Evolutionary conservation across 2,797 vertebrate species (phyloP).

Genomic region (Salarias fasciatus): DNA sequence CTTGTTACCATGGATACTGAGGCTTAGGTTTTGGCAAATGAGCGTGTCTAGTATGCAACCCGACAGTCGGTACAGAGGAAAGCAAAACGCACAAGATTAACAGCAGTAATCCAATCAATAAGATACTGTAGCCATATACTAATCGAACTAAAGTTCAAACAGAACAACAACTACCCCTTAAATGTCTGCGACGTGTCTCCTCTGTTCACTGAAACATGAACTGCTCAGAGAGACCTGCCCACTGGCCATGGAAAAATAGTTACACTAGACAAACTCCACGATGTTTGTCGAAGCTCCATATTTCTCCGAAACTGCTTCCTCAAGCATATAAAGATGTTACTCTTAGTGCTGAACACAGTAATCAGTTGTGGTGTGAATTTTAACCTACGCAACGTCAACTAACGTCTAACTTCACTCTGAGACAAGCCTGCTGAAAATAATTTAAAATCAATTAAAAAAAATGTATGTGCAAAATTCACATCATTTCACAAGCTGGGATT

Average conservation of each 20-base stretch:
- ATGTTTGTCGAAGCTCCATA: slow-evolving; percentile 1
- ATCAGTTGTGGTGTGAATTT: slow-evolving; percentile 5
- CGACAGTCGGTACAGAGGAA: slow-evolving; percentile 18
- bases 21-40: slow-evolving; percentile 35
- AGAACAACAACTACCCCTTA: slow-evolving; percentile 10
- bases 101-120: no score
- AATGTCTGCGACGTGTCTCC: not conserved
- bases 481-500: slow-evolving; percentile 25
- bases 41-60: slow-evolving; percentile 33
- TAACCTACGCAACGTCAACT: slow-evolving; percentile 29
- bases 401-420: slow-evolving; percentile 17
- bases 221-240: not conserved
- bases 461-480: slow-evolving; percentile 57
- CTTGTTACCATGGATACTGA: slow-evolving; percentile 71
- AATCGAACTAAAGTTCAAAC: not conserved
- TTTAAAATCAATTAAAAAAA: slow-evolving; percentile 30
- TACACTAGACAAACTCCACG: not conserved
- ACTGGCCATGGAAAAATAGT: slow-evolving; percentile 3
- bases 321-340: no score
- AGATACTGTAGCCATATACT: not conserved
- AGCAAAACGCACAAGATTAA: no score
- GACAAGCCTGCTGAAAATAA: slow-evolving; percentile 53
- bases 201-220: slow-evolving; percentile 1
- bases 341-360: not conserved
- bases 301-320: not conserved